These are phyloP conservation scores for Rhopalosiphum padi DNA, from an alignment of 1,140 invertebrate genomes.

Conservation along the genomic window DNA sequence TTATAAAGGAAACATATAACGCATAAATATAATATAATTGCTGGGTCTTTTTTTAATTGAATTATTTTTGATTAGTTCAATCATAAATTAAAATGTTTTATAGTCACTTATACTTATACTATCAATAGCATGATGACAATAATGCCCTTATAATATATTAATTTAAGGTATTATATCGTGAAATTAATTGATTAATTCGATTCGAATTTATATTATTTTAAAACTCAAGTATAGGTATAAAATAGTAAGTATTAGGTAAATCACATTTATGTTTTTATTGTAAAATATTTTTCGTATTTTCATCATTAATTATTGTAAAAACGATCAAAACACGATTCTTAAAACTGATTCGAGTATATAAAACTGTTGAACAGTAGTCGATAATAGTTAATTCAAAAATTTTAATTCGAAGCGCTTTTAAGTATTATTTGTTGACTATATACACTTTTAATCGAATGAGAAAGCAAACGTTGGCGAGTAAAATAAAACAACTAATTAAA, in stretches of 20 bases:
- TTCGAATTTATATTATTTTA: background rate
- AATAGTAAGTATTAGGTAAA: background rate
- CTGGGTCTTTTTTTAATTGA: background rate
- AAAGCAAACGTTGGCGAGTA: background rate
- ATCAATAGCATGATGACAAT: background rate
- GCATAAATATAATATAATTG: background rate
- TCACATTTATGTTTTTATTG: background rate
- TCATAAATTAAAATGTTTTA: background rate
- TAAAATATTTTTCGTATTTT: background rate
- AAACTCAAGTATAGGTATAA: background rate
- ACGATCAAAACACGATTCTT: background rate
- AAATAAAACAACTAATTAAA: slow-evolving; percentile 2
- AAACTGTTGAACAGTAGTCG: background rate
- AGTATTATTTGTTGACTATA: background rate
- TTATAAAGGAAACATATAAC: background rate
- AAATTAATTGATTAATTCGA: background rate
- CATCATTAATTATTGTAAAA: background rate
- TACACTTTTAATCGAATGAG: slow-evolving; percentile 11
- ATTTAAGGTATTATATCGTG: background rate
- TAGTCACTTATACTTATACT: background rate
- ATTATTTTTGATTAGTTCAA: background rate
- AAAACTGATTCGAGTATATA: background rate
- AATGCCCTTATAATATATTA: background rate
- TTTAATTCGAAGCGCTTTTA: background rate
- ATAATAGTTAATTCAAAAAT: background rate